phyloP scores from a whole-genome alignment of 2,113 vertebrate genomes.

The Chaenogobius annularis region DNA sequence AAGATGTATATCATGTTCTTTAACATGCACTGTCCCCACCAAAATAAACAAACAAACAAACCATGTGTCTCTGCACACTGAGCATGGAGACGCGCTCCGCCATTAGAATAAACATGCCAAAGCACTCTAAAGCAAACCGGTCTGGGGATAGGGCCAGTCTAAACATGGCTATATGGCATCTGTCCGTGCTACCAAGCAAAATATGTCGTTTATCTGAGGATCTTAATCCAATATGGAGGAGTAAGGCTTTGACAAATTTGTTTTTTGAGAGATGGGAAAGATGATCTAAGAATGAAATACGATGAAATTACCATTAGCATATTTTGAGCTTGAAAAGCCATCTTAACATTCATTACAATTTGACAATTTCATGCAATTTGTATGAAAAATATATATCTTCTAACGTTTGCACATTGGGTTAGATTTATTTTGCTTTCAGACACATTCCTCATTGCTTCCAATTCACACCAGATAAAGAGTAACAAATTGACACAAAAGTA shows the following conservation, averaged over 20 bases:
- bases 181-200: neutral
- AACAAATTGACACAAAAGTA: neutral
- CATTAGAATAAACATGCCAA: too few species aligned
- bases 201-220: constrained; percentile 7
- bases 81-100: too few species aligned
- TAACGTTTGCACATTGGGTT: neutral
- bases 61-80: too few species aligned
- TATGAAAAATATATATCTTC: neutral
- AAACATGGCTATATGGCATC: neutral
- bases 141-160: too few species aligned
- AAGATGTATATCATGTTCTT: too few species aligned
- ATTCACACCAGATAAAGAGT: neutral
- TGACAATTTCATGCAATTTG: neutral
- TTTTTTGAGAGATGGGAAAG: neutral
- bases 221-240: neutral
- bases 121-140: too few species aligned
- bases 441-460: neutral
- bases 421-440: neutral
- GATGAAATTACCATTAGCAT: neutral
- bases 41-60: too few species aligned
- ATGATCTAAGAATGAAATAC: neutral
- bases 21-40: too few species aligned
- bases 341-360: neutral
- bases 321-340: neutral
- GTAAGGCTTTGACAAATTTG: neutral